phyloP scores from a whole-genome alignment of 2,888 invertebrate genomes.

The Drosophila nigritarsus region DNA sequence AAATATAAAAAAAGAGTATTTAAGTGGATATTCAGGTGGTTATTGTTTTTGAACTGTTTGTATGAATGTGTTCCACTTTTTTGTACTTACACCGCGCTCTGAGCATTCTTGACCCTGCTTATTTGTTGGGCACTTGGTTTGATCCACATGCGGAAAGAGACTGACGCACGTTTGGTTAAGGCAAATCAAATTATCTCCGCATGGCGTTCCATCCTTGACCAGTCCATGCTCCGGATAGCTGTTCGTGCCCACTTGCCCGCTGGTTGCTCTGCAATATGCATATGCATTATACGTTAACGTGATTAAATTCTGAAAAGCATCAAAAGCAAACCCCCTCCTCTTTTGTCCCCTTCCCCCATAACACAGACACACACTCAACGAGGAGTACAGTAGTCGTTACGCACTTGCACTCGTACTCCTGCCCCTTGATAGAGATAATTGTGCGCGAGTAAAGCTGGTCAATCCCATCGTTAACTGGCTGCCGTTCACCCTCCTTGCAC shows the following conservation, averaged over 20 bases:
- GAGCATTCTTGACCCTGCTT: slow-evolving; percentile 96
- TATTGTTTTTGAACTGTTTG: neutral
- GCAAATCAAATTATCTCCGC: slow-evolving; percentile 96
- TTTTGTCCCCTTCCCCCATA: neutral
- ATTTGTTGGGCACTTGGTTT: slow-evolving; percentile 95
- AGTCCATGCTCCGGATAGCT: slow-evolving; percentile 93
- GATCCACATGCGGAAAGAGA: slow-evolving; percentile 93
- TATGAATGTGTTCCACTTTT: slow-evolving; percentile 29
- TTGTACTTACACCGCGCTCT: slow-evolving; percentile 94
- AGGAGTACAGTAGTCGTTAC: slow-evolving; percentile 83
- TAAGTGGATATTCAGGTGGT: slow-evolving; percentile 18
- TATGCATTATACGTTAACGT: slow-evolving; percentile 4
- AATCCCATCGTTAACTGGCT: slow-evolving; percentile 92
- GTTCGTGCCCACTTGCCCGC: slow-evolving; percentile 88
- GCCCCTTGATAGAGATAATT: slow-evolving; percentile 94
- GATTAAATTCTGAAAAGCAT: neutral
- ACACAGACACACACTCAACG: neutral
- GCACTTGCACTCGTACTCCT: slow-evolving; percentile 98
- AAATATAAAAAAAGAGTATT: slow-evolving; percentile 4
- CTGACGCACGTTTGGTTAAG: slow-evolving; percentile 96
- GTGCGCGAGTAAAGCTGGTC: slow-evolving; percentile 95
- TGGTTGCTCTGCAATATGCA: slow-evolving; percentile 88
- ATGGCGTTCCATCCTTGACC: slow-evolving; percentile 96
- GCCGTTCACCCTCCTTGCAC: slow-evolving; percentile 94
- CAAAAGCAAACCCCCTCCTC: slow-evolving; percentile 1